phyloP scores from a whole-genome alignment of 1,140 invertebrate species.

The Homarus americanus region DNA sequence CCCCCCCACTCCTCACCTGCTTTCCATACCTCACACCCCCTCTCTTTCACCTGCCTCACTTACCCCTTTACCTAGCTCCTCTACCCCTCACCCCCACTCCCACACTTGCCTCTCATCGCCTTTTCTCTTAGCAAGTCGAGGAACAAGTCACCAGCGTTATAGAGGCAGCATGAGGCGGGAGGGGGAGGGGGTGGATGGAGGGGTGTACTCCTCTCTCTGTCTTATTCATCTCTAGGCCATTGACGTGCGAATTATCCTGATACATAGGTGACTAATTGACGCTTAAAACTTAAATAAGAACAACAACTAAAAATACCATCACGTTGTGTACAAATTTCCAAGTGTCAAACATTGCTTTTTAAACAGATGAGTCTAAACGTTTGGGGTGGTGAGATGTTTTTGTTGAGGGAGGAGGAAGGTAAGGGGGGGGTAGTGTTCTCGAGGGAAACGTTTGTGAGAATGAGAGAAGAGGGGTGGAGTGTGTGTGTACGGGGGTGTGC shows the following conservation, averaged over 20 bases:
- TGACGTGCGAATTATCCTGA: background rate
- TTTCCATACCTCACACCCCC: no score
- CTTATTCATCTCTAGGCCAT: background rate
- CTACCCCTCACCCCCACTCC: background rate
- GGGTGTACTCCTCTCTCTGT: background rate
- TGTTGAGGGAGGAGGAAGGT: no score
- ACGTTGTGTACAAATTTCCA: no score
- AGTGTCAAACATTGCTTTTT: no score
- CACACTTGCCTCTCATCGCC: background rate
- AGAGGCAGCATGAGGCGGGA: background rate
- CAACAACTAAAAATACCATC: no score
- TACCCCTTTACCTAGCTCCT: no score
- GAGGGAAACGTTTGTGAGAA: no score
- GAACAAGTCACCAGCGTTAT: background rate
- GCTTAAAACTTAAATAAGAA: background rate
- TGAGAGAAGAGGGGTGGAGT: no score
- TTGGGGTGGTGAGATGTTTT: no score
- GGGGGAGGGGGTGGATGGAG: background rate
- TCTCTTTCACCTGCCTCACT: background rate
- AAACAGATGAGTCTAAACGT: no score
- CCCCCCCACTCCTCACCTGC: background rate
- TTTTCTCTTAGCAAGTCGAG: background rate
- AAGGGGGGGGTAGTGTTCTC: no score
- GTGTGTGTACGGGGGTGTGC: no score
- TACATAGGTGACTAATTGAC: background rate